Conservation (phyloP, 2,888 invertebrate genomes). For the Stenurella melanura region DNA sequence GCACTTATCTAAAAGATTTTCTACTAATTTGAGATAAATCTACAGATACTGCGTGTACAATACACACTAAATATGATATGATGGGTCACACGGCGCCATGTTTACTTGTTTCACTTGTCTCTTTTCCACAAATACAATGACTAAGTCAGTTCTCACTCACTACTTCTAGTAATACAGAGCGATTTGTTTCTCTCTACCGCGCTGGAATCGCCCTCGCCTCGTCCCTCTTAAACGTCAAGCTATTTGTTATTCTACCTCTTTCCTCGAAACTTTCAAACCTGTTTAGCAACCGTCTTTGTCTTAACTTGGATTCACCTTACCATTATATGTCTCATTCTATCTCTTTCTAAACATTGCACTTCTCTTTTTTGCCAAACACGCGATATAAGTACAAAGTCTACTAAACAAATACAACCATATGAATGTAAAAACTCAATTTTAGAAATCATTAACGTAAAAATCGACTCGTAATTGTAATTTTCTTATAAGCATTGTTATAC, state of each 20-base stretch:
- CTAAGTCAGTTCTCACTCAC: slow-evolving; percentile 60
- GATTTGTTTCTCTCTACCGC: slow-evolving; percentile 58
- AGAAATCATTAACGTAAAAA: not conserved
- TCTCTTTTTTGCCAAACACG: slow-evolving; percentile 59
- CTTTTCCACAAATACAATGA: slow-evolving; percentile 63
- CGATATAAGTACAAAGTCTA: slow-evolving; percentile 63
- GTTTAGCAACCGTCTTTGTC: slow-evolving; percentile 71
- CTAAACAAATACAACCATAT: not conserved
- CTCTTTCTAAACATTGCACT: slow-evolving; percentile 65
- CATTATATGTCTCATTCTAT: slow-evolving; percentile 56
- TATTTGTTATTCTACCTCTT: slow-evolving; percentile 69
- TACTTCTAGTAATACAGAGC: slow-evolving; percentile 49
- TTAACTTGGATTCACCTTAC: slow-evolving; percentile 72
- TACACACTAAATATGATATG: slow-evolving; percentile 73
- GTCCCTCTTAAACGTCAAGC: slow-evolving; percentile 55
- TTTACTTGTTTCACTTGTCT: slow-evolving; percentile 70
- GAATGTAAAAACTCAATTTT: not conserved
- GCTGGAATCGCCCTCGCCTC: slow-evolving; percentile 57
- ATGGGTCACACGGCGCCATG: slow-evolving; percentile 73
- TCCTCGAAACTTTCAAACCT: slow-evolving; percentile 73
- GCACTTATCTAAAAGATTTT: slow-evolving; percentile 66
- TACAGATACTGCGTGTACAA: slow-evolving; percentile 70
- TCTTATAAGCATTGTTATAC: not conserved
- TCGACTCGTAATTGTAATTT: not conserved
- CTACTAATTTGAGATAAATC: slow-evolving; percentile 63